Conservation (phyloP, 2,113 vertebrate species). For the Halichoeres trimaculatus region DNA sequence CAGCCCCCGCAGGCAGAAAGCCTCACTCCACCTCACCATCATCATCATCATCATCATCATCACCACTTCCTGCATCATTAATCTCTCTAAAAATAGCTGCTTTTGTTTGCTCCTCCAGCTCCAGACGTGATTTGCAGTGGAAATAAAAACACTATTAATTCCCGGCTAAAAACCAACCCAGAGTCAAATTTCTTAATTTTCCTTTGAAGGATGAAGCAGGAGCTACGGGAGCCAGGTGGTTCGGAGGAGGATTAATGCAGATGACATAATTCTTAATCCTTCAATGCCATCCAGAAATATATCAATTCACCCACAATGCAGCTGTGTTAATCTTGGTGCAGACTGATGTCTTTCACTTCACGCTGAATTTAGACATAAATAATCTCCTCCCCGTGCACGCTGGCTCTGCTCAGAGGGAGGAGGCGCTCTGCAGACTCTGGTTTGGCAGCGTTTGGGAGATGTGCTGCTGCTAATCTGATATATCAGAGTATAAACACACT, state of each 20-base stretch:
- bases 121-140: conserved; percentile 24
- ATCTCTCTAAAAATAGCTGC: conserved; percentile 59
- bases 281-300: conserved; percentile 65
- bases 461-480: conserved; percentile 41
- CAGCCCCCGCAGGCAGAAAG: conserved; percentile 26
- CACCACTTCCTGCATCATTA: conserved; percentile 45
- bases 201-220: conserved; percentile 56
- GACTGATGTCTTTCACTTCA: conserved; percentile 42
- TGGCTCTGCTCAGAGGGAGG: conserved; percentile 23
- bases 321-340: conserved; percentile 49
- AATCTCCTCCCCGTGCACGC: not conserved
- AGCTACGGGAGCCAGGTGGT: conserved; percentile 62
- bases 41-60: conserved; percentile 30
- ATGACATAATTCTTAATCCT: conserved; percentile 76
- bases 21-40: conserved; percentile 20
- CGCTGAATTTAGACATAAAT: conserved; percentile 47
- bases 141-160: conserved; percentile 49
- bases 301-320: conserved; percentile 60
- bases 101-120: conserved; percentile 39
- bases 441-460: conserved; percentile 15
- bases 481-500: conserved; percentile 33
- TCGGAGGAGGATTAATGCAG: conserved; percentile 65
- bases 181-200: conserved; percentile 64
- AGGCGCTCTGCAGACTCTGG: conserved; percentile 13
- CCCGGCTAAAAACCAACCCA: conserved; percentile 39